Base-by-base conservation (phyloP, 2,113 vertebrate species). In the Benitochromis conjunctus region DNA sequence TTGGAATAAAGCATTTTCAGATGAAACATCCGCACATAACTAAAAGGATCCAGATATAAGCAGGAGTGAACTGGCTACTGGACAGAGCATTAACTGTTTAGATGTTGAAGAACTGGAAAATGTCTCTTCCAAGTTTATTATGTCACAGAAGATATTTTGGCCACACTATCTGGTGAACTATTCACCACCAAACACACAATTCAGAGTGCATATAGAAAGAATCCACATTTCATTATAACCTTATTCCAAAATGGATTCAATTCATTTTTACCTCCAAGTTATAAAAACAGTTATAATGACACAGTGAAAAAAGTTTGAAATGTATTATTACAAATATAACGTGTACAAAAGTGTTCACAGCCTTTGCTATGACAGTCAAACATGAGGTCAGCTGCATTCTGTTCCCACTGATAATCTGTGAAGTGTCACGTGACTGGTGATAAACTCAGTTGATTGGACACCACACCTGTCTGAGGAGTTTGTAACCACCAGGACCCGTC, bases 131-230 rank as follows among this genome's bases (percentile, higher is more conserved):
- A 24, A 16, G 7, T 6, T 69, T 24, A 71, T 71, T 69, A 26
- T 71, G 64, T 26, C 43, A 76, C 69, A 76, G 24, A 51, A 31
- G 29, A 51, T 76, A 51, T 51, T 19, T 46, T 3, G 24, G 46
- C 0, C 43, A 31, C 3, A 0, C 26, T 2, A 51, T 12, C 9
- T 5, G 4, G 21, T 71, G 24, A 51, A 18, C 31, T 19, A 51
- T 48, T 74, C n/a, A 29, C 0, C 43, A 48, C 69, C 29, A 74
- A 48, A 48, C 14, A 74, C 69, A 74, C 66, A 26, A 46, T 6
- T 26, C 58, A n/a, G 29, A 60, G 29, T 34, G 57, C 29, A 60
- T 31, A n/a, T 31, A 38, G 60, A 64, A 12, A 36, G 2, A 2
- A 64, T 64, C 60, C 18, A 64, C 60, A 2, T 36, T 0, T 62